These are phyloP conservation scores for Echinops telfairi DNA, from an alignment of 2,113 vertebrate species.

Conservation along the genomic window DNA sequence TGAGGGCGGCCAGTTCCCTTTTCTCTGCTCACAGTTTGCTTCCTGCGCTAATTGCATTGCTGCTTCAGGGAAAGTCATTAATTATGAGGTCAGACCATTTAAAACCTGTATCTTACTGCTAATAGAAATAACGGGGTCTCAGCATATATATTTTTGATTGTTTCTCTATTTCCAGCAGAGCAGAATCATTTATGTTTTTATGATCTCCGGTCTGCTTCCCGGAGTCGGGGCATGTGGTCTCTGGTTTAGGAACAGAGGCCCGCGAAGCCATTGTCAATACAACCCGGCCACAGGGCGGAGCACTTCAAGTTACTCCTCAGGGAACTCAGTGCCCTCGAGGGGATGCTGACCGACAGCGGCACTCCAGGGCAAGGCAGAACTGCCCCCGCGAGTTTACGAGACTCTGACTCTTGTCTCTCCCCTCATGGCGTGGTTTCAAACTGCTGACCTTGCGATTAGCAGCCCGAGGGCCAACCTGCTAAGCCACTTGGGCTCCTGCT, in stretches of 20 bases:
- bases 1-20: background rate
- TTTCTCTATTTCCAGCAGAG: constrained; percentile 26
- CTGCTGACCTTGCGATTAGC: too few relatives aligned
- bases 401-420: too few relatives aligned
- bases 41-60: background rate
- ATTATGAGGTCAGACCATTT: constrained; percentile 37
- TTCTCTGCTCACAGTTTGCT: background rate
- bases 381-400: too few relatives aligned
- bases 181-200: background rate
- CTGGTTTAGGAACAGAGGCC: background rate
- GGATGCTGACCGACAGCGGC: too few relatives aligned
- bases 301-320: too few relatives aligned
- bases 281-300: background rate
- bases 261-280: background rate
- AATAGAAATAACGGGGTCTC: background rate
- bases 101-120: background rate
- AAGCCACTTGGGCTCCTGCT: background rate
- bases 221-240: background rate
- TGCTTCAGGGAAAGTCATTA: constrained; percentile 46
- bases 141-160: background rate
- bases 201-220: background rate
- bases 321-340: background rate
- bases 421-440: too few relatives aligned
- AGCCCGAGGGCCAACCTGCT: too few relatives aligned
- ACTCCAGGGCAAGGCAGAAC: too few relatives aligned